A percentile compares a stretch with the other conserved stretches of the same genome.
Conservation (phyloP, 2,888 invertebrate species). For the Calephelis perditalis region DNA sequence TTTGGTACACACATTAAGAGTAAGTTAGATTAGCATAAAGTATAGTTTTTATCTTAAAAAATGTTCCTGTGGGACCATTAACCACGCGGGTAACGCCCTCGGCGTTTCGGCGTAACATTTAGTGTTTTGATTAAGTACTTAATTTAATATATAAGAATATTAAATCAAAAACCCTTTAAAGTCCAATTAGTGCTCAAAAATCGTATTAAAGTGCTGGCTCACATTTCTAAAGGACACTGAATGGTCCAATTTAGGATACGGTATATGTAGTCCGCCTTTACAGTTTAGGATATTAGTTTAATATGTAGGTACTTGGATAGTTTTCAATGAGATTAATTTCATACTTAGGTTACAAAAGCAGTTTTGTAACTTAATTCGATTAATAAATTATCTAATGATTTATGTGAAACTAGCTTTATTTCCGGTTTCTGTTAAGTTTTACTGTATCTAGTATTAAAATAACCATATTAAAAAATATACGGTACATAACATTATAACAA, state of each 20-base stretch:
- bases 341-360: not conserved
- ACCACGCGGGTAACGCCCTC: too few species aligned
- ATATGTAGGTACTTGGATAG: conserved; percentile 11
- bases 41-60: too few species aligned
- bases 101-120: too few species aligned
- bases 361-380: not conserved
- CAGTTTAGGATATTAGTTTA: conserved; percentile 10
- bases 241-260: conserved; percentile 9
- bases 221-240: conserved; percentile 9
- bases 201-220: not conserved
- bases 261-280: conserved; percentile 6
- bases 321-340: conserved; percentile 11
- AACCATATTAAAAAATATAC: too few species aligned
- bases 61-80: too few species aligned
- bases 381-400: conserved; percentile 3
- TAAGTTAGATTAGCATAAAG: too few species aligned
- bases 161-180: not conserved
- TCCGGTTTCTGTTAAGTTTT: not conserved
- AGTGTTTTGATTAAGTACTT: too few species aligned
- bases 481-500: too few species aligned
- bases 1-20: too few species aligned
- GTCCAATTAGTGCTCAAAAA: conserved; percentile 10
- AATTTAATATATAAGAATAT: not conserved
- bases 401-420: not conserved
- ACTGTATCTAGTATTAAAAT: too few species aligned